Evolutionary conservation across 2,797 vertebrate species (phyloP).

Genomic region (Pipistrellus nathusii): DNA sequence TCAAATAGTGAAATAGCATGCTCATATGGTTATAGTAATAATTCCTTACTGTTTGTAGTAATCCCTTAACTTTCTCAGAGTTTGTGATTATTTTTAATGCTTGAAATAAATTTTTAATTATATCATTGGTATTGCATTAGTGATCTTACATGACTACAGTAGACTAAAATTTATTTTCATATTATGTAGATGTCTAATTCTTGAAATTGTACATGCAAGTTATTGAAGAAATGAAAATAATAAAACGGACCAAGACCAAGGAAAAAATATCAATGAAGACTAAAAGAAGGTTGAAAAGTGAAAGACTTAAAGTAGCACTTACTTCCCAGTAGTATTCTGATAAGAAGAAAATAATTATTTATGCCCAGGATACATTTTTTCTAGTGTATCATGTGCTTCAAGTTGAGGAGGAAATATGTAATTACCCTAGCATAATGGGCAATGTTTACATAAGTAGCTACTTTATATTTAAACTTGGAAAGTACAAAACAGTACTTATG

Average conservation of each 20-base stretch:
- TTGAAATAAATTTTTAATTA: conserved; percentile 57
- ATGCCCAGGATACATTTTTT: background rate
- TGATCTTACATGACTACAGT: conserved; percentile 11
- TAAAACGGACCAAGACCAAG: background rate
- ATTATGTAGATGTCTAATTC: background rate
- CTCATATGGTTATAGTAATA: background rate
- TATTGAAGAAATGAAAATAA: conserved; percentile 35
- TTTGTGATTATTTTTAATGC: conserved; percentile 39
- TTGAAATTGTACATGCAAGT: conserved; percentile 31
- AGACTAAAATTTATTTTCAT: conserved; percentile 36
- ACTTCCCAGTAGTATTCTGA: background rate
- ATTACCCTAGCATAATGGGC: background rate
- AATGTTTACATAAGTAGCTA: background rate
- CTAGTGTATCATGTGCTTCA: background rate
- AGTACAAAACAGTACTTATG: background rate
- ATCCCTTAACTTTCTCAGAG: conserved; percentile 51
- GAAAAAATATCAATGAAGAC: background rate
- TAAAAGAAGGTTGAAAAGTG: background rate
- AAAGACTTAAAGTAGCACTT: background rate
- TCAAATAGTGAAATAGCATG: conserved; percentile 1
- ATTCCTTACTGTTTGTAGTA: background rate
- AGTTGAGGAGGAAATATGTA: background rate
- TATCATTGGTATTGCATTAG: background rate
- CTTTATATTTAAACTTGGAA: background rate
- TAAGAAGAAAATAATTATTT: background rate